Conservation (phyloP, 2,888 invertebrate species). For the Odontothrips loti region DNA sequence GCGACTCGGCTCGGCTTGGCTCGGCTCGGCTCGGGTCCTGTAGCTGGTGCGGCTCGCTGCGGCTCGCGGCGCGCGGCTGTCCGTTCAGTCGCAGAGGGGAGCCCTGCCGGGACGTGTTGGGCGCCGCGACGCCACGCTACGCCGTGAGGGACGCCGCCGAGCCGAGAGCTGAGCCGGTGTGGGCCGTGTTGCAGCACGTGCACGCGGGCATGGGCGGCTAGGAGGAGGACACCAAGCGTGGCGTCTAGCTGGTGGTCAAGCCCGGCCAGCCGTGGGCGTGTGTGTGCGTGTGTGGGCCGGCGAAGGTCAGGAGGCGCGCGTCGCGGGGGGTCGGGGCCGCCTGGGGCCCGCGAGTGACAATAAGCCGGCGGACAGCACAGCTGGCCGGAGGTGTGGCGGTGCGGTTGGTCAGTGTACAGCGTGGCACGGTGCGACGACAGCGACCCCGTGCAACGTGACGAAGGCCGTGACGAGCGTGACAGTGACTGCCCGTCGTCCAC, state of each 20-base stretch:
- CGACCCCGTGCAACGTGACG: not conserved
- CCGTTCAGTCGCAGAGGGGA: not conserved
- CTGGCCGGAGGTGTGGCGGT: not conserved
- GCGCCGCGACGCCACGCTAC: not conserved
- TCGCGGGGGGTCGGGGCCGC: too few relatives aligned
- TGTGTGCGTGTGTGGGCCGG: not conserved
- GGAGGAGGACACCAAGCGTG: not conserved
- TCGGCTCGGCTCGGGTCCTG: not conserved
- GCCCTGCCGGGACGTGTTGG: too few relatives aligned
- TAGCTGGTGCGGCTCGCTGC: not conserved
- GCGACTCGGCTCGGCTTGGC: not conserved
- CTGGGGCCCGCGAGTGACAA: too few relatives aligned
- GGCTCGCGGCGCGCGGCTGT: not conserved
- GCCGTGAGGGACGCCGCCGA: not conserved
- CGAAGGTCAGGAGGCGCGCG: too few relatives aligned
- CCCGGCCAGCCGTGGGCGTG: not conserved
- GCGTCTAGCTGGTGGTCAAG: not conserved
- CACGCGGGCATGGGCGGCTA: too few relatives aligned
- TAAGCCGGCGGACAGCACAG: too few relatives aligned
- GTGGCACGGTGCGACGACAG: not conserved
- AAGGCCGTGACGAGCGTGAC: not conserved
- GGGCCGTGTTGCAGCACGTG: too few relatives aligned
- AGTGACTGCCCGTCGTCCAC: not conserved
- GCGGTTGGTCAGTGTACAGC: not conserved
- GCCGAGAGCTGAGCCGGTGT: not conserved